Evolutionary conservation across 1,140 invertebrate species (phyloP).

Genomic region (Hermetia illucens): DNA sequence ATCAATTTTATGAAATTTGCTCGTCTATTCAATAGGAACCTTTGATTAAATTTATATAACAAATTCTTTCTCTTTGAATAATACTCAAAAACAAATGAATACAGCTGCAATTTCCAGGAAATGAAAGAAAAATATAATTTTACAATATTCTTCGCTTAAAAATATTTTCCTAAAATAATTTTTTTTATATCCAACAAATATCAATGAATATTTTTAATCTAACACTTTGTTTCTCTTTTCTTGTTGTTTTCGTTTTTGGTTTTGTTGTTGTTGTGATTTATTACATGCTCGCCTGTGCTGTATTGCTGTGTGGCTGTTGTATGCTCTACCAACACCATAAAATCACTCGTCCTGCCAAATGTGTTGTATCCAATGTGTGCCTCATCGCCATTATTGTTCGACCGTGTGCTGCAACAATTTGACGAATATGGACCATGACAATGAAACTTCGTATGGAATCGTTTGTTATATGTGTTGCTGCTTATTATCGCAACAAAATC

Average conservation of each 20-base stretch:
- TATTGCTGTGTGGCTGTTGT: too few species aligned
- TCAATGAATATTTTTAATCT: neutral
- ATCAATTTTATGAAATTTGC: too few species aligned
- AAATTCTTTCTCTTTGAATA: neutral
- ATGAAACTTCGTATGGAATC: too few species aligned
- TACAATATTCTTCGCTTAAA: neutral
- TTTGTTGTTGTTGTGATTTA: neutral
- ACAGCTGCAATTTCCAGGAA: too few species aligned
- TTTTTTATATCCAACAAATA: neutral
- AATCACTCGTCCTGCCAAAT: neutral
- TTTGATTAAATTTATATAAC: neutral
- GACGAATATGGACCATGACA: too few species aligned
- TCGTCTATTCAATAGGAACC: too few species aligned
- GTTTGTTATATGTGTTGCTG: too few species aligned
- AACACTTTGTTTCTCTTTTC: neutral
- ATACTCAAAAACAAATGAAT: neutral
- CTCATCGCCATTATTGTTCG: too few species aligned
- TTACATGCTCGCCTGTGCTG: slow-evolving; percentile 1
- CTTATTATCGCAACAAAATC: too few species aligned
- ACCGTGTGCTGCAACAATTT: too few species aligned
- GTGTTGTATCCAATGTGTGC: too few species aligned
- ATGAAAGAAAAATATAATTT: neutral
- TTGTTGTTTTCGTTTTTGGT: neutral
- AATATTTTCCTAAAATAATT: neutral
- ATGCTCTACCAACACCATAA: too few species aligned